These are phyloP conservation scores for Pyrrhia umbra DNA, from an alignment of 2,888 invertebrate species.

Conservation along the genomic window DNA sequence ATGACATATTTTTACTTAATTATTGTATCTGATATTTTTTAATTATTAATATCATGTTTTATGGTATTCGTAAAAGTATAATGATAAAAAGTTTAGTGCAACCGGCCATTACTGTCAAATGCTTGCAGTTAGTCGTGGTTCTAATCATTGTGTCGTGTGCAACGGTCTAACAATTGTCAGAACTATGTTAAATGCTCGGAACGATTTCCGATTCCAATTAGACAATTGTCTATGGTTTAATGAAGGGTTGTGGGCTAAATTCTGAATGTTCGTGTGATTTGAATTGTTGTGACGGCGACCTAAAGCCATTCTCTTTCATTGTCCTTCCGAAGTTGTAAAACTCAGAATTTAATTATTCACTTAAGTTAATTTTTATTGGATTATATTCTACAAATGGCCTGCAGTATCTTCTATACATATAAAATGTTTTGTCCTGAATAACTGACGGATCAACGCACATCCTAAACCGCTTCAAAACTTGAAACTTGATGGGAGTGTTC, in stretches of 20 bases:
- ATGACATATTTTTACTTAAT: too few species aligned
- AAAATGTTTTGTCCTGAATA: too few species aligned
- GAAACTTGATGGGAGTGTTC: too few species aligned
- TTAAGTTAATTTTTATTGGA: neutral
- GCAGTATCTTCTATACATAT: too few species aligned
- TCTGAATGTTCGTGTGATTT: slow-evolving; percentile 17
- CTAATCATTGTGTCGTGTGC: slow-evolving; percentile 52
- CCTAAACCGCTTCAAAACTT: too few species aligned
- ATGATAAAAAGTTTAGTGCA: too few species aligned
- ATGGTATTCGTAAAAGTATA: too few species aligned
- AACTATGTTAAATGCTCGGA: slow-evolving; percentile 31
- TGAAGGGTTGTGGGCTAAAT: slow-evolving; percentile 34
- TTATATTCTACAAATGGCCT: too few species aligned
- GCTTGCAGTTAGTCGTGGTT: slow-evolving; percentile 28
- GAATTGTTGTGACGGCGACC: slow-evolving; percentile 2
- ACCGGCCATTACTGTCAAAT: too few species aligned
- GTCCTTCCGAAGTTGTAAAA: slow-evolving; percentile 13
- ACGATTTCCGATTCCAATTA: slow-evolving; percentile 41
- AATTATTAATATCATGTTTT: too few species aligned
- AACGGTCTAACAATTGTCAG: slow-evolving; percentile 12
- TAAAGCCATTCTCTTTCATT: slow-evolving; percentile 29
- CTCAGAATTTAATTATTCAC: neutral
- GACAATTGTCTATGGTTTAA: slow-evolving; percentile 27
- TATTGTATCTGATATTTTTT: too few species aligned
- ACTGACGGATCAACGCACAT: too few species aligned